phyloP scores from a whole-genome alignment of 2,113 vertebrate species.

The Anser brachyrhynchus region DNA sequence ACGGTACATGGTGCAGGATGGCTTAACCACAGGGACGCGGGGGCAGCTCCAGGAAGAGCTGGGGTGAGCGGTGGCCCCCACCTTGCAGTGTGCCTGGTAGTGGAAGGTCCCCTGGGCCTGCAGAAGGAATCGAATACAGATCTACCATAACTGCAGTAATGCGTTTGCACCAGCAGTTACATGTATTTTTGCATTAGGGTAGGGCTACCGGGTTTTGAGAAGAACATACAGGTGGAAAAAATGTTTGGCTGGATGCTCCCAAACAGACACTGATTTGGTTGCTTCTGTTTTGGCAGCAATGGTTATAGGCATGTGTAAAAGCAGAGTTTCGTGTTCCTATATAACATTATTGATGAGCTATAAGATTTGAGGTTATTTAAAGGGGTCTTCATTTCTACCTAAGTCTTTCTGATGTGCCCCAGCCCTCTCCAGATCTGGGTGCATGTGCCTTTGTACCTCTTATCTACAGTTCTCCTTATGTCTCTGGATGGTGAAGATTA shows the following conservation, averaged over 20 bases:
- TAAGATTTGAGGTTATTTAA: neutral
- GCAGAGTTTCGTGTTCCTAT: neutral
- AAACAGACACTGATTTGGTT: neutral
- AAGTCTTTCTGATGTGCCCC: neutral
- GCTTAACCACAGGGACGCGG: neutral
- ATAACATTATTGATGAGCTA: neutral
- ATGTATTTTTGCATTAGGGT: neutral
- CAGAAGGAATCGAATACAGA: neutral
- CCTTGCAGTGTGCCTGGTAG: neutral
- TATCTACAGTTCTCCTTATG: neutral
- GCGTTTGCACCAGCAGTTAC: neutral
- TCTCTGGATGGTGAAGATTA: neutral
- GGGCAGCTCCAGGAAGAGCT: rapidly evolving
- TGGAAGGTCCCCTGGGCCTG: neutral
- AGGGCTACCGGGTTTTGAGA: neutral
- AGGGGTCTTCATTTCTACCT: neutral
- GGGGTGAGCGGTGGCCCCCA: rapidly evolving
- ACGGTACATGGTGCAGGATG: too few species aligned
- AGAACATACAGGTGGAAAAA: neutral
- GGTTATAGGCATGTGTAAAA: neutral
- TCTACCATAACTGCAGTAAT: neutral
- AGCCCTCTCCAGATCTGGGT: neutral
- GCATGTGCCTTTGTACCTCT: neutral
- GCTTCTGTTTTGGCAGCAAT: neutral
- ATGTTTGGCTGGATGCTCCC: neutral